A percentile compares a stretch with the other conserved stretches of the same genome.
phyloP scores from a whole-genome alignment of 1,140 invertebrate species.

The Drosophila sturtevanti region DNA sequence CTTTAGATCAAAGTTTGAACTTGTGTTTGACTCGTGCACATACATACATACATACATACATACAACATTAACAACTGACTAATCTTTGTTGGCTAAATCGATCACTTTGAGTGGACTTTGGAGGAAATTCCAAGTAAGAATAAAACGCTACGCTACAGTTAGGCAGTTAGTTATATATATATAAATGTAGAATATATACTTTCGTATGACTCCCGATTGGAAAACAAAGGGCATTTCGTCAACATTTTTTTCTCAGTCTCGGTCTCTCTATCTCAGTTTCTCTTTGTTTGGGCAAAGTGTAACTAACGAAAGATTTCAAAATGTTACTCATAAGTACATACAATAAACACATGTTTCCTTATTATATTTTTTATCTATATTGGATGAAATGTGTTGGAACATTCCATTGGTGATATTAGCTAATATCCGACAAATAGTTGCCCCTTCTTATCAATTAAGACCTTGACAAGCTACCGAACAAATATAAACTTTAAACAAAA shows the following conservation, averaged over 20 bases:
- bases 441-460: constrained; percentile 9
- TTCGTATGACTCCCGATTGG: background rate
- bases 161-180: background rate
- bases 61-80: background rate
- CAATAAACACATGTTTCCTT: constrained; percentile 7
- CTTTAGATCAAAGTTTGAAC: constrained; percentile 39
- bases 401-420: constrained; percentile 1
- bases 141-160: background rate
- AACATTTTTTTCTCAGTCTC: background rate
- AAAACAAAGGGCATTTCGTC: constrained; percentile 2
- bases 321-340: background rate
- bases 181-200: background rate
- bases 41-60: too few species aligned
- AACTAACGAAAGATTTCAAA: background rate
- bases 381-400: background rate
- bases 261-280: background rate
- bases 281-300: background rate
- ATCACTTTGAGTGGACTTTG: background rate
- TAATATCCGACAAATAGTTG: background rate
- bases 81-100: background rate
- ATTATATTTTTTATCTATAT: background rate
- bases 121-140: background rate
- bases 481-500: background rate
- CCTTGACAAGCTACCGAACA: background rate
- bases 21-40: background rate